Conservation (phyloP, 2,113 vertebrate genomes). For the Grammomys dolichurus region DNA sequence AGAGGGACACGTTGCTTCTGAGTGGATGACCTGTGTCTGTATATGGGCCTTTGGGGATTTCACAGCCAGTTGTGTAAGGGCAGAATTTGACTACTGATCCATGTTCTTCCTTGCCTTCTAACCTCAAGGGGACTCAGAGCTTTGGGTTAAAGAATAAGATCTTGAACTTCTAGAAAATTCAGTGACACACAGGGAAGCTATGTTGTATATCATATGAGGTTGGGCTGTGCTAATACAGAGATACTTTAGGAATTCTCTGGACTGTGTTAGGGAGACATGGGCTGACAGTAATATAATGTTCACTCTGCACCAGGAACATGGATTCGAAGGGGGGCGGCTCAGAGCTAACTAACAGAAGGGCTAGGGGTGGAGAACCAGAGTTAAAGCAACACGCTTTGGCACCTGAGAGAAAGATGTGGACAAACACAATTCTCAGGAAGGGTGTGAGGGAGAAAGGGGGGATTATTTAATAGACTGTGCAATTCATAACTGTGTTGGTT, state of each 20-base stretch:
- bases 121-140: slow-evolving; percentile 35
- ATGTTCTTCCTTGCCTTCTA: slow-evolving; percentile 29
- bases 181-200: not conserved
- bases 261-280: not conserved
- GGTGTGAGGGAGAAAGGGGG: not conserved
- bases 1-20: not conserved
- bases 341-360: not conserved
- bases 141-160: slow-evolving; percentile 42
- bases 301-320: not conserved
- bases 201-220: not conserved
- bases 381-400: not conserved
- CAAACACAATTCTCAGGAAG: not conserved
- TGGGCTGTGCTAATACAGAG: not conserved
- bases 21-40: not conserved
- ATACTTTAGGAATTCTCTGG: not conserved
- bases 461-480: not conserved
- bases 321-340: not conserved
- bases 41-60: not conserved
- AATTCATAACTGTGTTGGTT: not conserved
- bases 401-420: not conserved
- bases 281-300: not conserved
- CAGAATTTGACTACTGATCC: not conserved
- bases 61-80: not conserved
- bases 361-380: not conserved
- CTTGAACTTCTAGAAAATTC: slow-evolving; percentile 20